These are phyloP conservation scores for Poecilus cupreus DNA, from an alignment of 2,888 invertebrate genomes.

Conservation along the genomic window DNA sequence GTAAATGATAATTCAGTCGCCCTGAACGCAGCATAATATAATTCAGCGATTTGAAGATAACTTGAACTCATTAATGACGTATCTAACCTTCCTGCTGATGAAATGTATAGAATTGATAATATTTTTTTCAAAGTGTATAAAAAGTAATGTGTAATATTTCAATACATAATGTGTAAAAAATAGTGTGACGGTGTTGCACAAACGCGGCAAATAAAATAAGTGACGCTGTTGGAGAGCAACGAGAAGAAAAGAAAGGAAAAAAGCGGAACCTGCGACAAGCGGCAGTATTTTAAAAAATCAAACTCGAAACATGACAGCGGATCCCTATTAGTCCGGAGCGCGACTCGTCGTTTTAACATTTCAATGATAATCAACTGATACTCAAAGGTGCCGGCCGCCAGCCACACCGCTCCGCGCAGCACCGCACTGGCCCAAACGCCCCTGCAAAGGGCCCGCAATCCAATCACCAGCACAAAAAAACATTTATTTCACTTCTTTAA, in stretches of 20 bases:
- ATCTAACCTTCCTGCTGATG: too few species aligned
- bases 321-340: constrained; percentile 56
- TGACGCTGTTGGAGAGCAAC: constrained; percentile 8
- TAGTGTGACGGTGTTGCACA: not conserved
- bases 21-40: too few species aligned
- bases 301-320: constrained; percentile 58
- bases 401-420: constrained; percentile 4
- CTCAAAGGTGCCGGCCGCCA: constrained; percentile 56
- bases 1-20: too few species aligned
- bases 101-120: too few species aligned
- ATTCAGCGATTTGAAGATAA: too few species aligned
- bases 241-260: constrained; percentile 13
- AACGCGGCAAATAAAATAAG: constrained; percentile 7
- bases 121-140: not conserved
- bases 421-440: not conserved
- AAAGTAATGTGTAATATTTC: not conserved
- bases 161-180: not conserved
- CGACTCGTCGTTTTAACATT: constrained; percentile 59
- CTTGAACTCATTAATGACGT: too few species aligned
- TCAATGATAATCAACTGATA: constrained; percentile 60
- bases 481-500: too few species aligned
- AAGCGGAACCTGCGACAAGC: constrained; percentile 42
- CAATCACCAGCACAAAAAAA: too few species aligned
- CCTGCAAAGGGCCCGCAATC: not conserved
- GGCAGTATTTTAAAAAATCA: constrained; percentile 59